phyloP scores from a whole-genome alignment of 2,797 vertebrate genomes.

The Rhyacichthys aspro region DNA sequence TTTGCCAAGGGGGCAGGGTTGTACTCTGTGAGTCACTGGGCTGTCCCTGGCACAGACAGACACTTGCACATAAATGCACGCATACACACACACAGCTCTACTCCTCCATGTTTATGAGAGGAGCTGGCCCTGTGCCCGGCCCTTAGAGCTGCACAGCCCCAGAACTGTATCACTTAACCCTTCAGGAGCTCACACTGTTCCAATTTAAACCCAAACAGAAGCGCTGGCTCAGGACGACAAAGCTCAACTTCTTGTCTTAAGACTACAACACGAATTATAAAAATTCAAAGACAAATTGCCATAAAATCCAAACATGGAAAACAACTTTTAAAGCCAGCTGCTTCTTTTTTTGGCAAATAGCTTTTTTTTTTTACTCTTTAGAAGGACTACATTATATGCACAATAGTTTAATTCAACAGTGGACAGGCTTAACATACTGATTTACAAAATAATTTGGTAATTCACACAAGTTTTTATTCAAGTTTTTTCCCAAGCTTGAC shows the following conservation, averaged over 20 bases:
- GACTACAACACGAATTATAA: slow-evolving; percentile 20
- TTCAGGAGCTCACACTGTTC: slow-evolving; percentile 61
- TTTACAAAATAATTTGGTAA: slow-evolving; percentile 17
- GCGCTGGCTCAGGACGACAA: slow-evolving; percentile 32
- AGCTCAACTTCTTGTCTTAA: slow-evolving; percentile 33
- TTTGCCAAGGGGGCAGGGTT: slow-evolving; percentile 76
- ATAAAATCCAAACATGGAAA: slow-evolving; percentile 6
- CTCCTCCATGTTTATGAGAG: slow-evolving; percentile 82
- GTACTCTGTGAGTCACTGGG: slow-evolving; percentile 83
- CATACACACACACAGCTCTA: slow-evolving; percentile 49
- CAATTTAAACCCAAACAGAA: slow-evolving; percentile 57
- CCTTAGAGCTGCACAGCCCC: slow-evolving; percentile 69
- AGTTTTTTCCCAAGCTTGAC: neutral
- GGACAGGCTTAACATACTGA: slow-evolving; percentile 19
- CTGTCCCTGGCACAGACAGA: slow-evolving; percentile 82
- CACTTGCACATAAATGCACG: slow-evolving; percentile 55
- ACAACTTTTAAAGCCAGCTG: neutral
- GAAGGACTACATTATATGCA: slow-evolving; percentile 17
- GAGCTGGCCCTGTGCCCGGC: slow-evolving; percentile 78
- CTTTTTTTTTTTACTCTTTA: slow-evolving; percentile 54
- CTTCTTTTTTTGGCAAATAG: slow-evolving; percentile 36
- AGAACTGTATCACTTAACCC: slow-evolving; percentile 75
- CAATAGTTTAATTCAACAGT: slow-evolving; percentile 32
- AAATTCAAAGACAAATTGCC: slow-evolving; percentile 25
- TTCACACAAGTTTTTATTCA: slow-evolving; percentile 4